These are phyloP conservation scores for Toxotes jaculatrix DNA, from an alignment of 2,113 vertebrate species.

Conservation along the genomic window DNA sequence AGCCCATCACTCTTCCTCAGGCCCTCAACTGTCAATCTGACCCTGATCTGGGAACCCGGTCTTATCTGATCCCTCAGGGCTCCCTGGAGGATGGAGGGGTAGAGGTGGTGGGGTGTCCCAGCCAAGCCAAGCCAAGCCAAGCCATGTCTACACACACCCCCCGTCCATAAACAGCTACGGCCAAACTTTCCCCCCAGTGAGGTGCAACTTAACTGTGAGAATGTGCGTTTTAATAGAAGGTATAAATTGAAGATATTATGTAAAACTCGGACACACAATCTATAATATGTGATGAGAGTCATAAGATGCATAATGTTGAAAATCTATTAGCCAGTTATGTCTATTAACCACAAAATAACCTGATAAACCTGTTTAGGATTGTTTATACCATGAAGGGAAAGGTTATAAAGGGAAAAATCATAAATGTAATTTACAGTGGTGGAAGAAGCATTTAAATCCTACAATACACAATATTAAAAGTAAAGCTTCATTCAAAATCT, in stretches of 20 bases:
- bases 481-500: no score
- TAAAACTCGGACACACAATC: not conserved
- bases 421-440: no score
- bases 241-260: not conserved
- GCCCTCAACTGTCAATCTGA: slow-evolving; percentile 82
- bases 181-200: slow-evolving; percentile 47
- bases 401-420: no score
- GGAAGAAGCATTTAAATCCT: no score
- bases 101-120: slow-evolving; percentile 68
- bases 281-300: not conserved
- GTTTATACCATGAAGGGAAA: no score
- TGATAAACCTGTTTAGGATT: not conserved
- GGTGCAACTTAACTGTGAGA: slow-evolving; percentile 22
- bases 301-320: not conserved
- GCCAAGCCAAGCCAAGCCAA: slow-evolving; percentile 81
- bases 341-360: not conserved
- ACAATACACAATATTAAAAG: no score
- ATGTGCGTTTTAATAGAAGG: not conserved
- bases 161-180: slow-evolving; percentile 36
- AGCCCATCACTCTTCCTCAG: slow-evolving; percentile 83
- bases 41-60: slow-evolving; percentile 79
- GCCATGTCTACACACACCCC: slow-evolving; percentile 65
- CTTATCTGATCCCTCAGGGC: slow-evolving; percentile 84
- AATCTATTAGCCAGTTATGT: not conserved
- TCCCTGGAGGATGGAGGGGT: slow-evolving; percentile 71